Evolutionary conservation across 2,113 vertebrate genomes (phyloP), one percentile per base, ranked within the genome.

Genomic region (Zosterops lateralis): DNA sequence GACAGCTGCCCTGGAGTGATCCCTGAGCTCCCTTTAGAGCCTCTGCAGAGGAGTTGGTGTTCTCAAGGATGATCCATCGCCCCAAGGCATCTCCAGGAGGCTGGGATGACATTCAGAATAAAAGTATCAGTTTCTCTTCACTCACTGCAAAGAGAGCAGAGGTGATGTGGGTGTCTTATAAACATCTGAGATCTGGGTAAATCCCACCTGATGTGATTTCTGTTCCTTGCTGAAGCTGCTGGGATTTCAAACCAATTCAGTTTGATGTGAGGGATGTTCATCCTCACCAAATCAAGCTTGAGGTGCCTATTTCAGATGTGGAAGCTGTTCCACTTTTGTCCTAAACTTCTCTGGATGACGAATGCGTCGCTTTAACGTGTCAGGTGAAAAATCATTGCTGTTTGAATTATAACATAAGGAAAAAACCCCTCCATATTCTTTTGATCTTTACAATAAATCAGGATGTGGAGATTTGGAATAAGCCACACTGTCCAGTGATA

Each of bases 281-380:
- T 0, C 15, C 13, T 73, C 54, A 56, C 17, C n/a, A 70, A 76
- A 48, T 26, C 15, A 40, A 85, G 38, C 36, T 10, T 26, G 70
- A 32, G 2, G 40, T 70, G 77, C 25, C 38, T n/a, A 15, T 5
- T 57, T 3, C 54, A 62, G 81, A n/a, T 48, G 60, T n/a, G 71
- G 77, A 57, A 87, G 38, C 47, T 4, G 7, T 50, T 91, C 78
- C 24, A 12, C 12, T 1, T 71, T 28, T 78, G 53, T 72, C 76
- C n/a, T 71, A 12, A 82, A 61, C 58, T 75, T 45, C 31, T 34
- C n/a, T 79, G 71, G 81, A 24, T 1, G 21, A 45, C 0, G 0
- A 73, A 54, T 36, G 44, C 0, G 0, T 54, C 9, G 7, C 38
- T 75, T 31, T 47, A 24, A 25, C 3, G 1, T 76, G 54, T 58